These are phyloP conservation scores for Leptinotarsa juncta DNA, from an alignment of 2,888 invertebrate species.

Conservation along the genomic window DNA sequence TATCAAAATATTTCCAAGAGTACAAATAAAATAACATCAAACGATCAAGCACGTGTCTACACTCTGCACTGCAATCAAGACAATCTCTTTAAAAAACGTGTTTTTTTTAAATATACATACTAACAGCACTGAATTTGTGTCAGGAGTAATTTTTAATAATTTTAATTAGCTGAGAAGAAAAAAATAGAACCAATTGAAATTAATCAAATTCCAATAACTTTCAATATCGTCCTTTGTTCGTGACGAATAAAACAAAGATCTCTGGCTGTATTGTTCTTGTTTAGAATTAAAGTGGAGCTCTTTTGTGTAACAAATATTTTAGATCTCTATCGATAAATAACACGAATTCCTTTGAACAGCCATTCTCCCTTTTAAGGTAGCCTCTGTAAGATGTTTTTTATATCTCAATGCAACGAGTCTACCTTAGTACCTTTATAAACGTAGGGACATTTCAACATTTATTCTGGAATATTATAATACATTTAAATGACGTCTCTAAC, in stretches of 20 bases:
- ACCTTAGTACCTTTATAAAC: slow-evolving; percentile 40
- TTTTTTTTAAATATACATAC: too few relatives aligned
- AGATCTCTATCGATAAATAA: slow-evolving; percentile 62
- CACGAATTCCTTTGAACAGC: slow-evolving; percentile 55
- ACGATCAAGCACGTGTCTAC: too few relatives aligned
- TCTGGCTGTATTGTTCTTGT: slow-evolving; percentile 55
- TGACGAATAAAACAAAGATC: slow-evolving; percentile 31
- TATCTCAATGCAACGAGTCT: slow-evolving; percentile 37
- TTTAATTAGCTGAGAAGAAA: too few relatives aligned
- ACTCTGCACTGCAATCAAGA: too few relatives aligned
- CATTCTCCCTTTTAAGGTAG: slow-evolving; percentile 59
- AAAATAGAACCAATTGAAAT: not conserved
- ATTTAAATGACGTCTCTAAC: slow-evolving; percentile 54
- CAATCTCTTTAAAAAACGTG: too few relatives aligned
- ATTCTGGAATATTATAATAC: slow-evolving; percentile 51
- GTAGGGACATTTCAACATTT: slow-evolving; percentile 40
- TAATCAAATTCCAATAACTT: not conserved
- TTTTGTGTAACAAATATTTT: slow-evolving; percentile 58
- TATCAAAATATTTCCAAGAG: too few relatives aligned
- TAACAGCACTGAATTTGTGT: too few relatives aligned
- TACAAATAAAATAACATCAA: too few relatives aligned
- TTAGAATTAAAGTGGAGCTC: slow-evolving; percentile 56
- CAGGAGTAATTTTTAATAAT: too few relatives aligned
- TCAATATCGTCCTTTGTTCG: slow-evolving; percentile 1
- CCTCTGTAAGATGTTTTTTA: slow-evolving; percentile 53